phyloP scores from a whole-genome alignment of 2,888 invertebrate genomes.

The Thera obeliscata region DNA sequence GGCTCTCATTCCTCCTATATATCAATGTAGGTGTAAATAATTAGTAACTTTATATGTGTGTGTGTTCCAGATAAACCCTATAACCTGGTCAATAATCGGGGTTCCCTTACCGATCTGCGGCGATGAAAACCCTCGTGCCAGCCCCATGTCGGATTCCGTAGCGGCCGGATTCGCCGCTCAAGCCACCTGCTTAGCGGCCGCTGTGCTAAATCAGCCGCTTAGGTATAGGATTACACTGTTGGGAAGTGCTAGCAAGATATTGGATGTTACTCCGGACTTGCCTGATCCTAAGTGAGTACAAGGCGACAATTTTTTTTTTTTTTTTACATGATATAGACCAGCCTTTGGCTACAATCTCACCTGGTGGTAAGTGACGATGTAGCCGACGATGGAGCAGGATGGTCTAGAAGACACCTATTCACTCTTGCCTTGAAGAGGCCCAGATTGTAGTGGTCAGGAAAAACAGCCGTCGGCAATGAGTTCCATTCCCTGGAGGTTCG shows the following conservation, averaged over 20 bases:
- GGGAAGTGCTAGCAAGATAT: slow-evolving; percentile 92
- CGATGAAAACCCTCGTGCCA: slow-evolving; percentile 59
- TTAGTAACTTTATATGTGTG: slow-evolving; percentile 61
- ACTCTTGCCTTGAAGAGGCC: too few relatives aligned
- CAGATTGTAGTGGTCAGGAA: too few relatives aligned
- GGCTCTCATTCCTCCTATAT: too few relatives aligned
- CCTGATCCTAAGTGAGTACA: slow-evolving; percentile 74
- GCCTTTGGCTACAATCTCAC: too few relatives aligned
- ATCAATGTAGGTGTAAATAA: too few relatives aligned
- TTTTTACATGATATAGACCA: too few relatives aligned
- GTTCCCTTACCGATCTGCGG: slow-evolving; percentile 70
- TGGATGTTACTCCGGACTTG: slow-evolving; percentile 87
- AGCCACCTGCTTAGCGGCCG: slow-evolving; percentile 91
- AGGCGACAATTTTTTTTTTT: too few relatives aligned
- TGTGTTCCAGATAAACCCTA: slow-evolving; percentile 55
- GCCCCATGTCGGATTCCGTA: slow-evolving; percentile 89
- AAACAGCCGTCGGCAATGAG: too few relatives aligned
- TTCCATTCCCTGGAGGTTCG: too few relatives aligned
- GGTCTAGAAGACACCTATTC: too few relatives aligned
- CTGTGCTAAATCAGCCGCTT: slow-evolving; percentile 92
- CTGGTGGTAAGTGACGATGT: too few relatives aligned
- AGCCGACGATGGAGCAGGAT: too few relatives aligned
- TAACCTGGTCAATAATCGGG: slow-evolving; percentile 66
- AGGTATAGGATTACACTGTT: slow-evolving; percentile 92
- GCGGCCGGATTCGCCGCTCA: slow-evolving; percentile 95